These are phyloP conservation scores for Microcebus jonahi DNA, from an alignment of 2,113 vertebrate genomes.

Conservation along the genomic window DNA sequence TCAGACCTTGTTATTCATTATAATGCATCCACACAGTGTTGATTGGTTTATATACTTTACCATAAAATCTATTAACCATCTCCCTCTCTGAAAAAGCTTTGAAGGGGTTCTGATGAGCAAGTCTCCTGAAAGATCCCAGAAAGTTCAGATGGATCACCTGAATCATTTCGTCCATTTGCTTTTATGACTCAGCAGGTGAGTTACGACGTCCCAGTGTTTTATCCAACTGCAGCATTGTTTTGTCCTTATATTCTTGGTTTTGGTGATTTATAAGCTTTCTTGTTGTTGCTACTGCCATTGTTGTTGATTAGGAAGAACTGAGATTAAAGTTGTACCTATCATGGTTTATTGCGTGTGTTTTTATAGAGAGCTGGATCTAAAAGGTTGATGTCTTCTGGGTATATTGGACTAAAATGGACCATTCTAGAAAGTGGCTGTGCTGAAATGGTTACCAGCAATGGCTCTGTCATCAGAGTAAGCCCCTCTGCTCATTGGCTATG, in stretches of 20 bases:
- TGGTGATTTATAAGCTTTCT: neutral
- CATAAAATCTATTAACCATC: constrained; percentile 18
- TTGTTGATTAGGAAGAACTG: neutral
- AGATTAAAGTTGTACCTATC: neutral
- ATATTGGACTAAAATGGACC: neutral
- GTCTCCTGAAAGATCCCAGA: neutral
- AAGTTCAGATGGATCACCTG: neutral
- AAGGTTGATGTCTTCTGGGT: neutral
- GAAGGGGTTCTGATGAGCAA: neutral
- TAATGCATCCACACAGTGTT: neutral
- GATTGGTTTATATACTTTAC: neutral
- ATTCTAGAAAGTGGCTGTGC: neutral
- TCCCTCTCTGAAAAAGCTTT: neutral
- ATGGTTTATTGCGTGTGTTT: neutral
- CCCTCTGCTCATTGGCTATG: neutral
- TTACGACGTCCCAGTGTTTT: neutral
- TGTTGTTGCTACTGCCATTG: neutral
- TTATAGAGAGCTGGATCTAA: neutral
- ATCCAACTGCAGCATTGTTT: neutral
- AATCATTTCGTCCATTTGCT: neutral
- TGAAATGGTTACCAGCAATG: neutral
- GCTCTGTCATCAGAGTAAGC: neutral
- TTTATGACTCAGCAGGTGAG: neutral
- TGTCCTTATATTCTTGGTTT: neutral
- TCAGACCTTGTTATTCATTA: neutral